Evolutionary conservation across 2,888 invertebrate species (phyloP), one percentile per base, ranked within the genome.

Genomic region (Parthenolecanium corni): DNA sequence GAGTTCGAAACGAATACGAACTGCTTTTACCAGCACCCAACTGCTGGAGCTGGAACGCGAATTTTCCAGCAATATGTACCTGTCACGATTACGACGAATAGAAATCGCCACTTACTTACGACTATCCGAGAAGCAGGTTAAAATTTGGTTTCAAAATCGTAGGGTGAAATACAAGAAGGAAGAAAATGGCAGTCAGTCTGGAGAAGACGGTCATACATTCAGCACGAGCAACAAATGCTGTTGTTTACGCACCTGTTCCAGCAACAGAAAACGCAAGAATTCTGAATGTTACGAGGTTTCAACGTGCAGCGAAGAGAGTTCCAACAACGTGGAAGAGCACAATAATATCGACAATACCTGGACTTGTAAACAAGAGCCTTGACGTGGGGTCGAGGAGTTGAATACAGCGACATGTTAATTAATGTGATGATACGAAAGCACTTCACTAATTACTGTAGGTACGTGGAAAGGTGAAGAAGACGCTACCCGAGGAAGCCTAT

Each of bases 71-170:
- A 94, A 92, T 72, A 92, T 91, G 84, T 95, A 95, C 71, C 76
- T 95, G 38, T 91, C 92, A 0, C 79, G 94, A 46, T 74, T 94
- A 67, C 79, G 94, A 57, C 78, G 94, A 64, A 94, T 95, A 67
- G 93, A 95, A 75, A 94, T 95, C 62, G 94, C 95, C 3, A 91
- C 89, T 25, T 83, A 86, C 67, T 74, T 94, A 65, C 82, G 87
- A 56, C 75, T 95, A 0, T 90, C 90, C 0, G 95, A 95, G 74
- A 95, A 94, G 71, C 94, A 94, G 76, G 93, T 94, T 67, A 94
- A 89, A 74, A 89, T 89, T 68, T 90, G 93, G 94, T 94, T 94
- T 75, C 91, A 94, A 73, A 94, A 94, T 74, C 81, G 93, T 5
- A 79, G 93, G 2, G 94, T 94, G 1, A 94, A 94, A 73, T 82